These are phyloP conservation scores for Lipophrys pholis DNA, from an alignment of 2,113 vertebrate species.

Conservation along the genomic window DNA sequence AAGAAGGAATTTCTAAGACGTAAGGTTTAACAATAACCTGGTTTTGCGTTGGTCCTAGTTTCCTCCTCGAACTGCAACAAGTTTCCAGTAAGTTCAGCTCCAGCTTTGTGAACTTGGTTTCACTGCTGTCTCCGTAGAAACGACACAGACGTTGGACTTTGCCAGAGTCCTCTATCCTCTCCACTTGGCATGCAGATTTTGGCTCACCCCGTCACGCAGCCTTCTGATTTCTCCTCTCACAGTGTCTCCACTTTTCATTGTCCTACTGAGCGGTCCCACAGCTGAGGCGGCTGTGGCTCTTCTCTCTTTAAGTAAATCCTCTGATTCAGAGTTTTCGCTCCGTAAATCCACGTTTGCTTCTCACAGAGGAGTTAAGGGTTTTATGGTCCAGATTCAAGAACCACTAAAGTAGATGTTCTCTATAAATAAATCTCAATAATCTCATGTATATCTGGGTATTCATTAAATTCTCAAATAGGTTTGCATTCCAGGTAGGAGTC, in stretches of 20 bases:
- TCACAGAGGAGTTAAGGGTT: conserved; percentile 48
- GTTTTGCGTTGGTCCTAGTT: conserved; percentile 2
- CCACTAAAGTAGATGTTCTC: conserved; percentile 39
- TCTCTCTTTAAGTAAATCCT: conserved; percentile 36
- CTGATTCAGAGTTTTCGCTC: conserved; percentile 53
- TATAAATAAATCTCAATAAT: conserved; percentile 62
- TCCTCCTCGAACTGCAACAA: conserved; percentile 2
- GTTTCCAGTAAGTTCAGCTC: conserved; percentile 33
- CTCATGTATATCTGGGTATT: conserved; percentile 50
- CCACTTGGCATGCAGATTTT: conserved; percentile 40
- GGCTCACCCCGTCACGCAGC: conserved; percentile 38
- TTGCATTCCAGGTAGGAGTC: conserved; percentile 65
- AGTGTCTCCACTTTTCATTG: conserved; percentile 25
- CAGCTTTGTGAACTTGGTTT: conserved; percentile 38
- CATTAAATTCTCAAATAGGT: conserved; percentile 54
- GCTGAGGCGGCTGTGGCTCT: conserved; percentile 31
- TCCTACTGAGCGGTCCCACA: conserved; percentile 28
- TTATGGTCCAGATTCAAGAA: conserved; percentile 54
- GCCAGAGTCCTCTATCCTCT: conserved; percentile 58
- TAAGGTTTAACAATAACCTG: conserved; percentile 60
- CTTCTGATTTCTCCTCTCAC: conserved; percentile 39
- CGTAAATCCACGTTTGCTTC: conserved; percentile 48
- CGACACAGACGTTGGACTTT: conserved; percentile 50
- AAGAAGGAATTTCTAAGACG: neutral
- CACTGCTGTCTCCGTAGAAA: conserved; percentile 67